Evolutionary conservation across 2,797 vertebrate genomes (phyloP).

Genomic region (Mastacembelus armatus): DNA sequence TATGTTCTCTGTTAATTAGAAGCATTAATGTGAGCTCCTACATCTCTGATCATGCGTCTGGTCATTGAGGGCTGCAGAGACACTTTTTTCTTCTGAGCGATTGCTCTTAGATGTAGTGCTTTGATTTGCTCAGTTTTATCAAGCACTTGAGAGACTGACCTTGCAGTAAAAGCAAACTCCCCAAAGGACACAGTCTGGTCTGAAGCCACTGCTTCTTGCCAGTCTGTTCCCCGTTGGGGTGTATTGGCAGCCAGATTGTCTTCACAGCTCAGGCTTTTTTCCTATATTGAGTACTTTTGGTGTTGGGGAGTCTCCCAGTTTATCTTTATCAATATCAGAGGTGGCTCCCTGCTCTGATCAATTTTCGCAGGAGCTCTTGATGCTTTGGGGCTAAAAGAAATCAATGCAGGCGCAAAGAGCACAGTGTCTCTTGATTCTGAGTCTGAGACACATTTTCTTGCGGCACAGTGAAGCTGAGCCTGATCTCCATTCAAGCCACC

Average conservation of each 20-base stretch:
- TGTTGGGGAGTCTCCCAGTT: slow-evolving; percentile 60
- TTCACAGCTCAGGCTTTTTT: slow-evolving; percentile 59
- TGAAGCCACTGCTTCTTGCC: slow-evolving; percentile 48
- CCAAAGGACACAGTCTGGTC: slow-evolving; percentile 61
- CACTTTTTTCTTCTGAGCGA: slow-evolving; percentile 38
- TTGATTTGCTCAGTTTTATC: slow-evolving; percentile 72
- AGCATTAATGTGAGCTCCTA: slow-evolving; percentile 64
- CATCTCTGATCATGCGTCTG: slow-evolving; percentile 69
- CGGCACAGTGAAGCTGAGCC: slow-evolving; percentile 61
- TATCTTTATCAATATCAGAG: slow-evolving; percentile 75
- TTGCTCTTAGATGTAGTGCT: slow-evolving; percentile 64
- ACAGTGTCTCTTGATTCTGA: slow-evolving; percentile 56
- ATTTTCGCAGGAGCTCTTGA: slow-evolving; percentile 71
- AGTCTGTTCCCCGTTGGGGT: slow-evolving; percentile 34
- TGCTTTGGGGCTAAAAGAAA: slow-evolving; percentile 68
- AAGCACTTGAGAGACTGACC: slow-evolving; percentile 69
- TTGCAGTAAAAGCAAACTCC: slow-evolving; percentile 66
- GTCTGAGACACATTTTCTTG: slow-evolving; percentile 66
- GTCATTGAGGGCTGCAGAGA: slow-evolving; percentile 54
- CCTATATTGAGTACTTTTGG: slow-evolving; percentile 45
- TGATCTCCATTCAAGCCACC: slow-evolving; percentile 76
- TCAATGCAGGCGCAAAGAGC: slow-evolving; percentile 72
- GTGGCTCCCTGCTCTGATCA: slow-evolving; percentile 76
- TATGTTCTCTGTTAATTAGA: slow-evolving; percentile 73
- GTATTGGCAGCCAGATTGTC: slow-evolving; percentile 54